These are phyloP conservation scores for Vipera latastei DNA, from an alignment of 2,797 vertebrate species.

Conservation along the genomic window DNA sequence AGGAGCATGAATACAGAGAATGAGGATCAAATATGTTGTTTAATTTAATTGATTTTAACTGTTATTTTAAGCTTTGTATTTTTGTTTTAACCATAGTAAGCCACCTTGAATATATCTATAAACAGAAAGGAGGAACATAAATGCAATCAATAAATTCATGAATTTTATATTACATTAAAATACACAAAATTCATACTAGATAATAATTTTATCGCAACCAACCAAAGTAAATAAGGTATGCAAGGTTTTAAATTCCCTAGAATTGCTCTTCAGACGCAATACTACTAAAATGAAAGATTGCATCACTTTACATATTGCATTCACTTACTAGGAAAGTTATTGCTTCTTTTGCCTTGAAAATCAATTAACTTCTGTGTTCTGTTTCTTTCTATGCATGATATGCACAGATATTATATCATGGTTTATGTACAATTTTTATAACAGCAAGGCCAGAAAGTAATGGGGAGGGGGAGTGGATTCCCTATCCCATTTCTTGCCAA, in stretches of 20 bases:
- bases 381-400: neutral
- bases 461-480: neutral
- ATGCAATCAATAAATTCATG: neutral
- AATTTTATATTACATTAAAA: neutral
- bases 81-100: neutral
- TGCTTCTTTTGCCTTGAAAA: neutral
- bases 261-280: neutral
- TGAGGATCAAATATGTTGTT: neutral
- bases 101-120: neutral
- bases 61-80: neutral
- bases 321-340: neutral
- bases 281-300: neutral
- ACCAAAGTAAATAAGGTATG: neutral
- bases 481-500: neutral
- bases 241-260: neutral
- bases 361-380: neutral
- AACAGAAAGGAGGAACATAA: neutral
- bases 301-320: neutral
- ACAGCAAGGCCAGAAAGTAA: neutral
- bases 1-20: neutral
- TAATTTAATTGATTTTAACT: neutral
- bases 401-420: neutral
- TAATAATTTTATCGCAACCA: neutral
- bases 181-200: neutral
- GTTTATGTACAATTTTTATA: neutral